A percentile compares a stretch with the other conserved stretches of the same genome.
These are phyloP conservation scores for Zaprionus kolodkinae DNA, from an alignment of 1,140 invertebrate species.

Conservation along the genomic window DNA sequence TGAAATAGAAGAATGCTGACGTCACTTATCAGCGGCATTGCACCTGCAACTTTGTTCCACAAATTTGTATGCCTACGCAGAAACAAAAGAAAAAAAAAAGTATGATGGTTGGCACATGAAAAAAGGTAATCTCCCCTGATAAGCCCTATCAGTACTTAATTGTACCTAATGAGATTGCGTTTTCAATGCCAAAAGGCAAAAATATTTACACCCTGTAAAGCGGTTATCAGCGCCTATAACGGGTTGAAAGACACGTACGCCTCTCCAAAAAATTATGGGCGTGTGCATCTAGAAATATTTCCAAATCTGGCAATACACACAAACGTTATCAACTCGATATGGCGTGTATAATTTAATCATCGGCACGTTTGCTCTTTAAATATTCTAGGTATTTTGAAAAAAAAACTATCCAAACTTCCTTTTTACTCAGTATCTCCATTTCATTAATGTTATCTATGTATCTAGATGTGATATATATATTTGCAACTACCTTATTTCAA, in stretches of 20 bases:
- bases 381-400: background rate
- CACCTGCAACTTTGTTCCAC: constrained; percentile 2
- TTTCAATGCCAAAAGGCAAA: constrained; percentile 29
- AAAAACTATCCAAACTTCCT: background rate
- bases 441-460: background rate
- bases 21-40: background rate
- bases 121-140: constrained; percentile 32
- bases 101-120: constrained; percentile 22
- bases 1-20: background rate
- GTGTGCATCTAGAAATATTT: background rate
- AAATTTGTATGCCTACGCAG: constrained; percentile 8
- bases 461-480: background rate
- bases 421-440: background rate
- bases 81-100: constrained; percentile 3
- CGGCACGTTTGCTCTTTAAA: background rate
- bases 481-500: background rate
- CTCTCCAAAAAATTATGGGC: background rate
- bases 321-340: background rate
- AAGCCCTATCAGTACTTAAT: constrained; percentile 35
- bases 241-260: background rate
- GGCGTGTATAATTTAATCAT: background rate
- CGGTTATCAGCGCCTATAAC: constrained; percentile 8
- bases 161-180: constrained; percentile 22
- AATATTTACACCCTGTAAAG: background rate
- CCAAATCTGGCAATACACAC: background rate